Base-by-base conservation (phyloP, 2,797 vertebrate genomes). In the Crocodylus rhombifer region DNA sequence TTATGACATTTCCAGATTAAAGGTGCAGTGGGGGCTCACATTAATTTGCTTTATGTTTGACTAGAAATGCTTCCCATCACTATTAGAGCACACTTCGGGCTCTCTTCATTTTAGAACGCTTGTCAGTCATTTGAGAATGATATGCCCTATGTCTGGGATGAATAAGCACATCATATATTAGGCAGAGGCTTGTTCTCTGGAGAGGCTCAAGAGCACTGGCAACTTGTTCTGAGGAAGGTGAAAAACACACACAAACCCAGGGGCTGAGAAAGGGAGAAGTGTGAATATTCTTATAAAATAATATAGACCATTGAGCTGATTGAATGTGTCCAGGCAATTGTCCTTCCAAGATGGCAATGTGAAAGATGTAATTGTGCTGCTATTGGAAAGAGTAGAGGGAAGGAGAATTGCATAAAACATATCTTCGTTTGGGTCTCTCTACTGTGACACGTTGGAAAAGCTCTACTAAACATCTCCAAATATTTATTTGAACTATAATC, bases 1-100 rank as follows among this genome's bases (percentile, higher is more conserved):
- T 97, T 98, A 98, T 98, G 98, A 98, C 98, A 98, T 98, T 98
- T 98, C 96, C 97, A 98, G 97, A 97, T 98, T 97, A 98, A 98
- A 98, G 98, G 97, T 97, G 97, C 97, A 97, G 95, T 96, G 97
- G 96, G 96, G 97, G 97, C 97, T 97, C 97, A 97, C 97, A 98
- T 98, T 98, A 98, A 98, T 98, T 98, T 98, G 98, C 97, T 98
- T 98, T 98, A 98, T 99, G 98, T 98, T 98, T 98, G 98, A 98
- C 98, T 98, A 98, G 98, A 98, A 98, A 98, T 97, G 97, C 97
- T 98, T 98, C 98, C 98, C 97, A 94, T 97, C 96, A 95, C 98
- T 97, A 96, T 96, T 96, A 97, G 97, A 97, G 97, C 97, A 97
- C 96, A 98, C 96, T 97, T 97, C 4, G 82, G 97, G 95, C 96